Evolutionary conservation across 1,140 invertebrate genomes (phyloP).

Genomic region (Steinernema feltiae): DNA sequence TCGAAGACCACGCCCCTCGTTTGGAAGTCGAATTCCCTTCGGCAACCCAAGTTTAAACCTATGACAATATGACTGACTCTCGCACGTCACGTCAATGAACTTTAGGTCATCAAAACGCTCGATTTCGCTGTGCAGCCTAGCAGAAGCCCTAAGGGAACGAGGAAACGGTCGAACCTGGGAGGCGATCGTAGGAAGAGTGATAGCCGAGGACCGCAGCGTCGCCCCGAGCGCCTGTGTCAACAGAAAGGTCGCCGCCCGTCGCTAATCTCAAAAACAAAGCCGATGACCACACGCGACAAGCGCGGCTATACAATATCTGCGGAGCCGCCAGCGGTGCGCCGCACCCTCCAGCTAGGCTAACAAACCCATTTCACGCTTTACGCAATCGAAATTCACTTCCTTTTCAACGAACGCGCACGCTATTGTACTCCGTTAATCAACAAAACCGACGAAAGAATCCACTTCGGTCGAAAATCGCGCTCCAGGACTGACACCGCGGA

Average conservation of each 20-base stretch:
- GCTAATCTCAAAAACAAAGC: conserved; percentile 8
- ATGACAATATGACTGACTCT: neutral
- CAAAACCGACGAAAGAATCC: too few species aligned
- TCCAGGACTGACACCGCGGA: too few species aligned
- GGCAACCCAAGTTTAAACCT: neutral
- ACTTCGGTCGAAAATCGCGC: too few species aligned
- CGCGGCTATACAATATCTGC: neutral
- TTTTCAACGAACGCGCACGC: neutral
- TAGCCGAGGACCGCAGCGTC: neutral
- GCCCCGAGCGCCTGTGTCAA: neutral
- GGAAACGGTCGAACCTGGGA: neutral
- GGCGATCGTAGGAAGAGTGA: neutral
- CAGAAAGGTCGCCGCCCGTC: conserved; percentile 2
- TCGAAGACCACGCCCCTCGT: too few species aligned
- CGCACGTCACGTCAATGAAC: neutral
- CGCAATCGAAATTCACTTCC: neutral
- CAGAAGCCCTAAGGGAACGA: neutral
- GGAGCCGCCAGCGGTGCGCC: neutral
- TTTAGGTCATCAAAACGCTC: neutral
- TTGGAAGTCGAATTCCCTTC: neutral
- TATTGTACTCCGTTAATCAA: too few species aligned
- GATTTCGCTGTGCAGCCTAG: too few species aligned
- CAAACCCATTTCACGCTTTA: neutral
- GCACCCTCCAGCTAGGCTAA: neutral
- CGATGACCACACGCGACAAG: conserved; percentile 4